phyloP scores from a whole-genome alignment of 2,113 vertebrate genomes.

The Rallus limicola region DNA sequence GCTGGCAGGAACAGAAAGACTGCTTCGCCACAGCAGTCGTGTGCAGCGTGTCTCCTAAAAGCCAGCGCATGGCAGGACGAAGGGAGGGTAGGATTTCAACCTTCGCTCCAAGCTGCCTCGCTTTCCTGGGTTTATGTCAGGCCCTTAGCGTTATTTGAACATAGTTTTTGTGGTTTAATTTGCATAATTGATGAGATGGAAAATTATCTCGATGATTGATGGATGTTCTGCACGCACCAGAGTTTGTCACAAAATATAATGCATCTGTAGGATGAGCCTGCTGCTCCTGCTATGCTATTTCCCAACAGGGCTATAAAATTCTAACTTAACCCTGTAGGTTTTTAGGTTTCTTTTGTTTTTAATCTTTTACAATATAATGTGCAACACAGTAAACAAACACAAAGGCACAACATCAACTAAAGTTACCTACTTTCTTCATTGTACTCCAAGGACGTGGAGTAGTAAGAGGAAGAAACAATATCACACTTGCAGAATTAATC shows the following conservation, averaged over 20 bases:
- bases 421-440: constrained; percentile 10
- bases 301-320: constrained; percentile 51
- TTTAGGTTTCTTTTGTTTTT: constrained; percentile 41
- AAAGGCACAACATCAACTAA: neutral
- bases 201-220: constrained; percentile 75
- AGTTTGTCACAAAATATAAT: constrained; percentile 65
- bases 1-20: neutral
- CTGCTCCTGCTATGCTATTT: constrained; percentile 50
- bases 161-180: constrained; percentile 73
- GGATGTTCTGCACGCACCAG: constrained; percentile 53
- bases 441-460: neutral
- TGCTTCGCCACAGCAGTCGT: neutral
- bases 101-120: constrained; percentile 14
- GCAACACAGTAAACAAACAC: neutral
- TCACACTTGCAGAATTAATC: neutral
- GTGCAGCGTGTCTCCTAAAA: neutral
- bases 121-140: constrained; percentile 65
- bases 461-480: neutral
- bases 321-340: constrained; percentile 14
- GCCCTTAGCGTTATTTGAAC: constrained; percentile 57
- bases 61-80: neutral
- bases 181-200: constrained; percentile 77
- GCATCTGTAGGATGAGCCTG: constrained; percentile 38
- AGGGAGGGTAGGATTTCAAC: constrained; percentile 46
- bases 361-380: neutral